Evolutionary conservation across 2,113 vertebrate species (phyloP), one percentile per base, ranked within the genome.

Genomic region (Gnathonemus echidnorhynchus): DNA sequence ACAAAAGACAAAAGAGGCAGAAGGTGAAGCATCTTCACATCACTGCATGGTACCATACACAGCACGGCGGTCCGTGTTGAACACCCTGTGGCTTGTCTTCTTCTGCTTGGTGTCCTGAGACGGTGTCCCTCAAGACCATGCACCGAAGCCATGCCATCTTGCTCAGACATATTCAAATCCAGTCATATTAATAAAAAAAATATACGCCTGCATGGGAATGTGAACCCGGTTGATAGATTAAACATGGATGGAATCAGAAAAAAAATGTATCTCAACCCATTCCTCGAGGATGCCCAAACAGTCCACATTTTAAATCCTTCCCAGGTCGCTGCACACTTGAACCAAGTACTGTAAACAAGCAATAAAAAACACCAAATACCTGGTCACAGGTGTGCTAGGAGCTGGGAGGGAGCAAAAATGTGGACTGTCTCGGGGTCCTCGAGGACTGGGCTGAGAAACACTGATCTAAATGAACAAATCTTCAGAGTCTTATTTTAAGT

Each of bases 81-180:
- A 91, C 92, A 95, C 93, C 93, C 94, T 92, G 93, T 92, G 92
- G 94, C 92, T 53, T 45, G 13, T 17, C 31, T 17, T 77, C 70
- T 77, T 66, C 62, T 31, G 62, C n/a, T 27, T 66, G 62, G n/a
- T 3, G 62, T 27, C 62, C n/a, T 66, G 62, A 85, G 0, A 11
- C 1, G 45, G 39, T 21, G 35, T 85, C 83, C 45, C 83, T 46
- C 35, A n/a, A n/a, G 21, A 9, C 42, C 17, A 48, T 19, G 21
- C 45, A 24, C 83, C 15, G 24, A 24, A 85, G 83, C 83, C 21
- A 24, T 45, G 83, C 83, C 7, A 1, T 85, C 42, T 42, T 42
- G 35, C 35, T 42, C 74, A 77, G 74, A 17, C 31, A 80, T 42
- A 42, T 42, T 80, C 15, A 17, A 39, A 77, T 35, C 74, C 74